A percentile compares a stretch with the other conserved stretches of the same genome.
Evolutionary conservation across 2,113 vertebrate genomes (phyloP).

Genomic region (Phyllostomus hastatus): DNA sequence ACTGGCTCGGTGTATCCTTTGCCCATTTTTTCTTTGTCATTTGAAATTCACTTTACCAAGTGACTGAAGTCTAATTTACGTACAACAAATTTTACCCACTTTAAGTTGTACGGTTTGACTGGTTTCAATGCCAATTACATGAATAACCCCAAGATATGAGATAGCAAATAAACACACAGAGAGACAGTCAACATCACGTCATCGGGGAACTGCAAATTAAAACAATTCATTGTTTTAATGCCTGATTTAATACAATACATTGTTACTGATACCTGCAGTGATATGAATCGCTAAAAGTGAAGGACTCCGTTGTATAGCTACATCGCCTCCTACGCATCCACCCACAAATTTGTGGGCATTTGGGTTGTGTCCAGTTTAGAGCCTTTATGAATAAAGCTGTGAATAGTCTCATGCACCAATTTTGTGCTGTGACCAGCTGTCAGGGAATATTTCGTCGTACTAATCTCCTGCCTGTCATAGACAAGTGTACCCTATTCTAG

Average conservation of each 20-base stretch:
- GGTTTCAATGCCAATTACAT: neutral
- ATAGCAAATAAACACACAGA: no score
- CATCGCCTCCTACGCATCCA: neutral
- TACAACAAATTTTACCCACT: neutral
- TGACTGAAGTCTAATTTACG: neutral
- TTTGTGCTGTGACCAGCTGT: neutral
- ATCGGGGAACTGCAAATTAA: no score
- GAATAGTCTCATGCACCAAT: neutral
- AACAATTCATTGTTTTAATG: no score
- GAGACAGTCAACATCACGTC: no score
- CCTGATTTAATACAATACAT: no score
- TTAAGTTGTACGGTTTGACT: neutral
- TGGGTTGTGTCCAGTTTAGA: neutral
- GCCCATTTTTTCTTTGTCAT: neutral
- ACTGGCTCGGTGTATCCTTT: neutral
- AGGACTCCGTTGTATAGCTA: fast-evolving
- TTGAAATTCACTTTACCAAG: neutral
- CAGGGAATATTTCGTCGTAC: neutral
- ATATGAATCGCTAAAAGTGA: no score
- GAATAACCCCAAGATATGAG: neutral
- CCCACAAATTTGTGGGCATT: neutral
- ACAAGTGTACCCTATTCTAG: neutral
- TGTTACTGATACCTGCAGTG: no score
- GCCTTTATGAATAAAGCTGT: neutral
- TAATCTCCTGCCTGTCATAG: neutral